Conservation (phyloP, 1,140 invertebrate species). For the Danaus plexippus region DNA sequence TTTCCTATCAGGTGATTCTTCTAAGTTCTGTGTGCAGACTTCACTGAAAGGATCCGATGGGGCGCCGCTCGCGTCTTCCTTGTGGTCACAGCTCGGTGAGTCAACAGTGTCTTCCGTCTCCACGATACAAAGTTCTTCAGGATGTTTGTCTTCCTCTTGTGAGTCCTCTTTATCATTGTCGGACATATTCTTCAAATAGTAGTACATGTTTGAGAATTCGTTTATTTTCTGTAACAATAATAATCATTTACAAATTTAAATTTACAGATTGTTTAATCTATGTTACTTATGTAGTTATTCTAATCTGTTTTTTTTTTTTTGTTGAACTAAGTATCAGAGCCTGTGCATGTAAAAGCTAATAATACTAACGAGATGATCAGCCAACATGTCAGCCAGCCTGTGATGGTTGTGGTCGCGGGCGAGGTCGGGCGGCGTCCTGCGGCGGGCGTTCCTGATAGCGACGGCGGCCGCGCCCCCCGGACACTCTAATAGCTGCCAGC, state of each 20-base stretch:
- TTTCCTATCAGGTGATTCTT: slow-evolving; percentile 43
- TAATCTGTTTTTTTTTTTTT: no score
- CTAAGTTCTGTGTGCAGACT: slow-evolving; percentile 62
- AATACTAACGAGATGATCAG: slow-evolving; percentile 80
- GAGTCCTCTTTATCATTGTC: slow-evolving; percentile 66
- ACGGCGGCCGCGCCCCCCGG: slow-evolving; percentile 85
- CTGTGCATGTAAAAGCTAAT: neutral
- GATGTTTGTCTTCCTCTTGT: slow-evolving; percentile 38
- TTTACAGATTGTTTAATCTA: no score
- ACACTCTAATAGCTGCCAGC: slow-evolving; percentile 86
- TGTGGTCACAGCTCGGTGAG: slow-evolving; percentile 23
- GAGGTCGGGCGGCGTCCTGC: slow-evolving; percentile 84
- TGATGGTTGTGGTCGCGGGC: slow-evolving; percentile 81
- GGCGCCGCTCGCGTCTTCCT: slow-evolving; percentile 6
- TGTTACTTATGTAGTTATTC: no score
- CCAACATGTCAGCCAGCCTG: slow-evolving; percentile 79
- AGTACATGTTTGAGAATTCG: slow-evolving; percentile 87
- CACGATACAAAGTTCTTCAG: slow-evolving; percentile 42
- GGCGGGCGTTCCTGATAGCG: slow-evolving; percentile 83
- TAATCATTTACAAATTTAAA: neutral
- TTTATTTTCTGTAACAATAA: slow-evolving; percentile 75
- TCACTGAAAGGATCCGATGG: slow-evolving; percentile 64
- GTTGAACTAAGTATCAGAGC: no score
- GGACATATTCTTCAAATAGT: slow-evolving; percentile 85
- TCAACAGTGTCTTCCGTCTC: slow-evolving; percentile 57